phyloP scores from a whole-genome alignment of 1,140 invertebrate species.

The Drosophila busckii region DNA sequence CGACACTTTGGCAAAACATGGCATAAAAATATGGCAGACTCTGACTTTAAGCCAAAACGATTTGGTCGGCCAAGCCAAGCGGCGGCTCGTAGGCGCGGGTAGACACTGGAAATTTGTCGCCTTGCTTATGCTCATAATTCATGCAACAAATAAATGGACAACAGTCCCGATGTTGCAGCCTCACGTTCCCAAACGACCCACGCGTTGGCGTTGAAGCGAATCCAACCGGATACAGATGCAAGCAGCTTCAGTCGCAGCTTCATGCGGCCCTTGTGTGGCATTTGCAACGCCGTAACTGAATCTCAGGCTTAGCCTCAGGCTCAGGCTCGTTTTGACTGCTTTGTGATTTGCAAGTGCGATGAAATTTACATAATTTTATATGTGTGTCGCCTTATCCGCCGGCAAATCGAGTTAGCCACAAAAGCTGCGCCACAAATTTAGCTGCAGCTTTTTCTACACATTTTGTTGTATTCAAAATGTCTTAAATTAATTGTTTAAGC shows the following conservation, averaged over 20 bases:
- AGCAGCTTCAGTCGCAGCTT: conserved; percentile 5
- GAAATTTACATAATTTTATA: conserved; percentile 22
- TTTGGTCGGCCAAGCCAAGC: no score
- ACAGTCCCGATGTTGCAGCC: neutral
- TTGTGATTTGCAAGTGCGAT: neutral
- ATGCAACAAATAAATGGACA: conserved; percentile 73
- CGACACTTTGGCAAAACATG: conserved; percentile 73
- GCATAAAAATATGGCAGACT: conserved; percentile 74
- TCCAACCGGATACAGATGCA: conserved; percentile 32
- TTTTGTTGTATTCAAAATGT: no score
- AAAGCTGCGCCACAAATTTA: no score
- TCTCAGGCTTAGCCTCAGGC: no score
- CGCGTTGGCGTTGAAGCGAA: neutral
- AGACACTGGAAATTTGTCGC: conserved; percentile 55
- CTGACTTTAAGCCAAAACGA: no score
- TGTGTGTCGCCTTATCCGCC: neutral
- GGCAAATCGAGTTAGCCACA: neutral
- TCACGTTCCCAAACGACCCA: neutral
- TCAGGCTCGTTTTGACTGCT: conserved; percentile 4
- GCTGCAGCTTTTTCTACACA: no score
- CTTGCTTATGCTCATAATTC: conserved; percentile 68
- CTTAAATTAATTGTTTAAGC: no score
- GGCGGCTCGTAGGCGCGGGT: neutral
- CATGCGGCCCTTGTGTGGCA: conserved; percentile 12
- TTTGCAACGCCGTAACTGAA: no score